A percentile compares a stretch with the other conserved stretches of the same genome.
Evolutionary conservation across 1,140 invertebrate species (phyloP).

Genomic region (Pectinophora gossypiella): DNA sequence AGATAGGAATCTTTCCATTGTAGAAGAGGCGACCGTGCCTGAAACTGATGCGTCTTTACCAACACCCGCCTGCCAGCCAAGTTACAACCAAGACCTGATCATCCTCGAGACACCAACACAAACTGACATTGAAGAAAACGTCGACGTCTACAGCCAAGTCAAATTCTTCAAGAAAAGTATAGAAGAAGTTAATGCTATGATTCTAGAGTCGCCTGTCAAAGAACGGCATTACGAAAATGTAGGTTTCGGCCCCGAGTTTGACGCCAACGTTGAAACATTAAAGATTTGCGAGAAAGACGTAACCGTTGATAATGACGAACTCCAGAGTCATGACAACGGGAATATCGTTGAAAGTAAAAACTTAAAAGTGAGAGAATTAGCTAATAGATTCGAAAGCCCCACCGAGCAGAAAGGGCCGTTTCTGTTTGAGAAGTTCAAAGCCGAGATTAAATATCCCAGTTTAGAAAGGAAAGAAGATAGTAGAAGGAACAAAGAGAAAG

Average conservation of each 20-base stretch:
- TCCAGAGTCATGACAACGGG: constrained; percentile 39
- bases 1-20: constrained; percentile 65
- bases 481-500: constrained; percentile 28
- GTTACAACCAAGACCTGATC: constrained; percentile 52
- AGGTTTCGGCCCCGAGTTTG: constrained; percentile 59
- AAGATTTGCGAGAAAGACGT: constrained; percentile 55
- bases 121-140: constrained; percentile 39
- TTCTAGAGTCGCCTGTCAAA: constrained; percentile 63
- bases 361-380: constrained; percentile 76
- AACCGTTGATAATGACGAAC: constrained; percentile 21
- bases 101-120: constrained; percentile 61
- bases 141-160: constrained; percentile 83
- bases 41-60: constrained; percentile 73
- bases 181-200: constrained; percentile 83
- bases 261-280: constrained; percentile 68
- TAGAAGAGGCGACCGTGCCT: constrained; percentile 71
- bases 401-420: constrained; percentile 67
- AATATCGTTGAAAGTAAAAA: constrained; percentile 52
- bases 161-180: constrained; percentile 84
- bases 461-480: constrained; percentile 44
- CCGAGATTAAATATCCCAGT: constrained; percentile 48
- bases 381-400: constrained; percentile 77
- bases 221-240: constrained; percentile 58
- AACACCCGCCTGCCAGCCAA: constrained; percentile 73
- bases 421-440: constrained; percentile 64